phyloP scores from a whole-genome alignment of 2,888 invertebrate species.

The Cosmia pyralina region DNA sequence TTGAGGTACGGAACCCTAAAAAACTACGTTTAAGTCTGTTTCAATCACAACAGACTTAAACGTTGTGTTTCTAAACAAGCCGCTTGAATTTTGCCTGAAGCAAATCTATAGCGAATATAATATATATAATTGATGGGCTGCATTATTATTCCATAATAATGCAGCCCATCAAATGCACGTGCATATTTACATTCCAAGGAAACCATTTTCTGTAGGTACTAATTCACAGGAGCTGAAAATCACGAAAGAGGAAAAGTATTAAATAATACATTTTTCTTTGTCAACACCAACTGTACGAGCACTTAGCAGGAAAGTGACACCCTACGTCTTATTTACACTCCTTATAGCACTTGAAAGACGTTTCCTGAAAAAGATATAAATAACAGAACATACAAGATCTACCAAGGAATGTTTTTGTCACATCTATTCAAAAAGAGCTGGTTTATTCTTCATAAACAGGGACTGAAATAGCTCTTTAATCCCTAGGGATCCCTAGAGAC shows the following conservation, averaged over 20 bases:
- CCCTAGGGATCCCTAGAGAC: too few species aligned
- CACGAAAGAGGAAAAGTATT: slow-evolving; percentile 6
- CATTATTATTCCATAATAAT: too few species aligned
- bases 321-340: slow-evolving; percentile 14
- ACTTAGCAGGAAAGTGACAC: slow-evolving; percentile 29
- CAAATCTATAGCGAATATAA: not conserved
- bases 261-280: slow-evolving; percentile 25
- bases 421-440: too few species aligned
- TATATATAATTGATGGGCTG: too few species aligned
- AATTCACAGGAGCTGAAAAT: slow-evolving; percentile 6
- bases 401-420: too few species aligned
- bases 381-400: not conserved
- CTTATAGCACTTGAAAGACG: not conserved
- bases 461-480: too few species aligned
- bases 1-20: too few species aligned
- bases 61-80: too few species aligned
- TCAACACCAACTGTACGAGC: slow-evolving; percentile 31
- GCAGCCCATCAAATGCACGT: too few species aligned
- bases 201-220: not conserved
- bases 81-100: not conserved
- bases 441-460: too few species aligned
- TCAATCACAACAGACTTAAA: too few species aligned
- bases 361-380: slow-evolving; percentile 23
- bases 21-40: too few species aligned
- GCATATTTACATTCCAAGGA: not conserved